A percentile compares a stretch with the other conserved stretches of the same genome.
These are phyloP conservation scores for Operophtera brumata DNA, from an alignment of 2,888 invertebrate species.

Conservation along the genomic window DNA sequence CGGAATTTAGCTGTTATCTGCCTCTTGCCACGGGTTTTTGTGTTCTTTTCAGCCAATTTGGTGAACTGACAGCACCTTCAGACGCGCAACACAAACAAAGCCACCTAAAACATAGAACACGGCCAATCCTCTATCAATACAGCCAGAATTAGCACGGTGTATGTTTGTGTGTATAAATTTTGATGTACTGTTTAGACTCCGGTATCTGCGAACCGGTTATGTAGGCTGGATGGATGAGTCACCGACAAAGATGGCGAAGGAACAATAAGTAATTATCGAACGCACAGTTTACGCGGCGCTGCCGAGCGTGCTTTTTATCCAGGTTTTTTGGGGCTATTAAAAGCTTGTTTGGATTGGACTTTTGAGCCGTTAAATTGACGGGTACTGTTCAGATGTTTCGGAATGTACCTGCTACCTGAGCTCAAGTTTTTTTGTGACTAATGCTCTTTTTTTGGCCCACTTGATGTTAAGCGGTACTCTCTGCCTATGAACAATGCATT, in stretches of 20 bases:
- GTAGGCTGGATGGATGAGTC: slow-evolving; percentile 46
- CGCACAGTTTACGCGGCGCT: slow-evolving; percentile 33
- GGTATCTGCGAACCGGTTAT: slow-evolving; percentile 52
- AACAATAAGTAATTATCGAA: slow-evolving; percentile 68
- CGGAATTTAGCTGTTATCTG: too few species aligned
- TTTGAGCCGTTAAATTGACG: not conserved
- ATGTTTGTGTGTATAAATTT: slow-evolving; percentile 48
- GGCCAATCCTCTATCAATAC: slow-evolving; percentile 2
- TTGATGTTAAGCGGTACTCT: too few species aligned
- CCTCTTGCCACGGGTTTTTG: too few species aligned
- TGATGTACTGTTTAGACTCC: slow-evolving; percentile 52
- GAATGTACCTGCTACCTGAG: not conserved
- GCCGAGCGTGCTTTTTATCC: slow-evolving; percentile 34
- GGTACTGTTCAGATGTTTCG: not conserved
- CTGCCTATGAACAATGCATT: too few species aligned
- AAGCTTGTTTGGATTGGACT: not conserved
- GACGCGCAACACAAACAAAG: not conserved
- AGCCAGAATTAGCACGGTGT: slow-evolving; percentile 20
- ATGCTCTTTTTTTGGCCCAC: too few species aligned
- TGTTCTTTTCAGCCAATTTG: too few species aligned
- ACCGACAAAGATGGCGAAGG: slow-evolving; percentile 57
- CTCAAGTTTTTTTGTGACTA: not conserved
- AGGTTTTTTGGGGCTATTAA: slow-evolving; percentile 21
- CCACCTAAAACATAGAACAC: not conserved
- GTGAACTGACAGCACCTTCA: not conserved